These are phyloP conservation scores for Globia sparganii DNA, from an alignment of 2,888 invertebrate genomes.

Conservation along the genomic window DNA sequence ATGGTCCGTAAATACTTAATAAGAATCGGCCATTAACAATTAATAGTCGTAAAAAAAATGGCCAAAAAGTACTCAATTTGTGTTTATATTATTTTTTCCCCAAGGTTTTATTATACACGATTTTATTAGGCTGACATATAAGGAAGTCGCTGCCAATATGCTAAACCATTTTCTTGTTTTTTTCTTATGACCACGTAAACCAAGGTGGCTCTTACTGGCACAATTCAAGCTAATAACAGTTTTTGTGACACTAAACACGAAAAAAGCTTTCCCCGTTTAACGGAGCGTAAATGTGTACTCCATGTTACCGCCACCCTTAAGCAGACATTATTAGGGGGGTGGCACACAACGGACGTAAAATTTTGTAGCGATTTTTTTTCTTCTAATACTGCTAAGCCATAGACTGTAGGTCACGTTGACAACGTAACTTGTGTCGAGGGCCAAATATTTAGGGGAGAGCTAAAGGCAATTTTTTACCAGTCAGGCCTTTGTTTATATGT, in stretches of 20 bases:
- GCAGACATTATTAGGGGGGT: constrained; percentile 90
- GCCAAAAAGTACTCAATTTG: not conserved
- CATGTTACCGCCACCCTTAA: constrained; percentile 89
- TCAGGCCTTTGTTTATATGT: constrained; percentile 49
- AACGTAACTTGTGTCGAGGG: constrained; percentile 78
- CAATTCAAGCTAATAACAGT: constrained; percentile 90
- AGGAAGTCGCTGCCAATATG: constrained; percentile 47
- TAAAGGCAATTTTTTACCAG: constrained; percentile 61
- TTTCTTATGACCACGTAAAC: constrained; percentile 69
- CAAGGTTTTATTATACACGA: constrained; percentile 8
- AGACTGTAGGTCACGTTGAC: constrained; percentile 84
- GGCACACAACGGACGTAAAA: constrained; percentile 86
- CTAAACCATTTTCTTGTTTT: constrained; percentile 67
- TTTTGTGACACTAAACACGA: constrained; percentile 90
- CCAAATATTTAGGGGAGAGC: constrained; percentile 74
- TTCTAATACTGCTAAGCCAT: constrained; percentile 83
- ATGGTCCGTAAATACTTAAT: no score
- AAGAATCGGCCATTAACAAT: no score
- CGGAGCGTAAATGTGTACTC: constrained; percentile 90
- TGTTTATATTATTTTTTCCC: constrained; percentile 15
- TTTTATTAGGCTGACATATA: constrained; percentile 32
- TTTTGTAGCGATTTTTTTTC: constrained; percentile 88
- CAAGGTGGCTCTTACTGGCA: constrained; percentile 77
- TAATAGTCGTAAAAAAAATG: constrained; percentile 1
- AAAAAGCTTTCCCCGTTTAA: constrained; percentile 90